These are phyloP conservation scores for Anguilla pacifica DNA, from an alignment of 2,797 vertebrate genomes.

Conservation along the genomic window DNA sequence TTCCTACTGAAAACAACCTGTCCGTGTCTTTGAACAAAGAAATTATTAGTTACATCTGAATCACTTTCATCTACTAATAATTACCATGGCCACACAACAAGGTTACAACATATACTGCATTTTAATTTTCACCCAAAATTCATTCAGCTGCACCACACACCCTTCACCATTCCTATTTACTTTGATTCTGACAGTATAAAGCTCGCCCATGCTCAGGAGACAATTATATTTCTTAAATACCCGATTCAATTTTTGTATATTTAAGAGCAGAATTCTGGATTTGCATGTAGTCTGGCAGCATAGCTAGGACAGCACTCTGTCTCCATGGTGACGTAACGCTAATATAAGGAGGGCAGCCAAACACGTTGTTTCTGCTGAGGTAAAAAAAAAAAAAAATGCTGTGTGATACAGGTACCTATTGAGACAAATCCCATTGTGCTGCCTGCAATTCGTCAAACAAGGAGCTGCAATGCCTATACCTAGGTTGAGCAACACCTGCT, in stretches of 20 bases:
- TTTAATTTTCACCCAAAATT: neutral
- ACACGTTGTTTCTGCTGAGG: neutral
- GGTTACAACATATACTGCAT: neutral
- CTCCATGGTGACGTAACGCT: neutral
- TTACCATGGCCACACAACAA: neutral
- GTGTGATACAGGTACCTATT: neutral
- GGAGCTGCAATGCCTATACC: neutral
- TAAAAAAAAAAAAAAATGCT: neutral
- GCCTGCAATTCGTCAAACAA: neutral
- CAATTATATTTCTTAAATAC: neutral
- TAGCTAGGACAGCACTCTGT: neutral
- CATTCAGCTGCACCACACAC: neutral
- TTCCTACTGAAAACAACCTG: conserved; percentile 1
- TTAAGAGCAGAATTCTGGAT: neutral
- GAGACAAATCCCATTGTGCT: neutral
- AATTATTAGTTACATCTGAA: neutral
- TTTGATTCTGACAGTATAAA: neutral
- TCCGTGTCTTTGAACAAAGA: neutral
- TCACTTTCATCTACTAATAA: neutral
- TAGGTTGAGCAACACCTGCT: neutral
- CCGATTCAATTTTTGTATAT: neutral
- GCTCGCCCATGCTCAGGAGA: neutral
- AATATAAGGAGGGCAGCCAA: neutral
- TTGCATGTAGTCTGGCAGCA: neutral
- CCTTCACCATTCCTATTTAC: neutral